Evolutionary conservation across 30 jellyfish, hydroid and myxozoan species (phyloP), one percentile per base, ranked within the genome.

Genomic region (Nemopilema nomurai): DNA sequence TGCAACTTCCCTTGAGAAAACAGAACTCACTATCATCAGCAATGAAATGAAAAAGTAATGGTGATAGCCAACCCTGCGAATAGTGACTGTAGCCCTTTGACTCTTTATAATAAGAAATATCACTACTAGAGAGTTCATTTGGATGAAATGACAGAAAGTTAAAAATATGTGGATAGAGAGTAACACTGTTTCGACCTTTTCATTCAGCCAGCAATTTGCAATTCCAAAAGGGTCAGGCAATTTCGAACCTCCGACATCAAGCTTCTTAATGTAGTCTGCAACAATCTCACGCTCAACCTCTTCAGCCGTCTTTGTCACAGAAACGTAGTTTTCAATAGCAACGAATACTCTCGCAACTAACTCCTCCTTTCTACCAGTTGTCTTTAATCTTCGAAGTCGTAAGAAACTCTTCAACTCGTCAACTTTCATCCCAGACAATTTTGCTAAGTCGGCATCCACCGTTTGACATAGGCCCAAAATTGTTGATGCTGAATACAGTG

Each of bases 271-370:
- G 62, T 82, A 82, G 16, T 82, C 87, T 31, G 65, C 69, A 6
- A 52, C 85, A 68, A 80, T 68, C 52, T 64, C 72, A 18, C 25
- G 25, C 74, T 65, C 82, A 66, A 80, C 90, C 52, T 82, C 85
- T 68, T 80, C 89, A 24, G 85, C 85, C 33, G 90, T 82, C 57
- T 70, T 69, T 27, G 69, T 0, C 19, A 51, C 49, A 16, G 81
- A 81, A 28, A 68, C 81, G 17, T 67, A 63, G 78, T 82, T 82
- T 57, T 82, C 87, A 41, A 31, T n/a, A 13, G 91, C 91, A 33
- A 82, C 87, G 24, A 80, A 80, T 4, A 68, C 90, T 80, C 90
- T 29, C n/a, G 90, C 90, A 20, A 80, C 90, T 29, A 82, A 32
- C 19, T 82, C 91, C 21, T 71, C 85, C 53, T 82, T 82, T 0